Evolutionary conservation across 1,140 invertebrate genomes (phyloP).

Genomic region (Hylaeus volcanicus): DNA sequence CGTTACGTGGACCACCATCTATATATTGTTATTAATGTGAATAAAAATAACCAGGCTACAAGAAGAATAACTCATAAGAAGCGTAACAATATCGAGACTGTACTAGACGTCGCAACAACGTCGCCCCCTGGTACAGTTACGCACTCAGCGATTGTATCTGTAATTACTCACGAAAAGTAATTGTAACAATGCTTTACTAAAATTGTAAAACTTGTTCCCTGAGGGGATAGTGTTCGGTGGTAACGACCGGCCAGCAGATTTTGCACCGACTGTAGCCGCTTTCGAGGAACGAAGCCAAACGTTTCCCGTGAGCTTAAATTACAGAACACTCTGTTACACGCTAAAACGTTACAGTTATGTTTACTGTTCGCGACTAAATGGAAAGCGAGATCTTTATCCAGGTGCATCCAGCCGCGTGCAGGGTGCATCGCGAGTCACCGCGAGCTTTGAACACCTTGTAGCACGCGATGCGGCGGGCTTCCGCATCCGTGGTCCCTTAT

Average conservation of each 20-base stretch:
- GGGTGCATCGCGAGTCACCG: conserved; percentile 16
- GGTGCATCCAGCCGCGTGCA: conserved; percentile 23
- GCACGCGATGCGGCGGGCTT: background rate
- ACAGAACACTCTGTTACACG: conserved; percentile 4
- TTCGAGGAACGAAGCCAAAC: background rate
- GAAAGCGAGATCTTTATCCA: conserved; percentile 38
- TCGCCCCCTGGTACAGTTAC: too few relatives aligned
- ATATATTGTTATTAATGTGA: too few relatives aligned
- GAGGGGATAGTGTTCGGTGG: too few relatives aligned
- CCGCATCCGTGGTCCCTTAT: conserved; percentile 21
- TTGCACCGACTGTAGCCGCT: background rate
- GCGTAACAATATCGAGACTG: too few relatives aligned
- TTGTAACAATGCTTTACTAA: too few relatives aligned
- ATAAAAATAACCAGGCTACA: too few relatives aligned
- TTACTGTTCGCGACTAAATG: conserved; percentile 1
- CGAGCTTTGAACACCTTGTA: conserved; percentile 30
- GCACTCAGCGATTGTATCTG: too few relatives aligned
- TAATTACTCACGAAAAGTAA: too few relatives aligned
- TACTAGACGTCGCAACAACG: too few relatives aligned
- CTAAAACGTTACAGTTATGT: conserved; percentile 8
- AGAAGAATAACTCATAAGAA: too few relatives aligned
- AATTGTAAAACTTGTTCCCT: too few relatives aligned
- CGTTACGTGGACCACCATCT: too few relatives aligned
- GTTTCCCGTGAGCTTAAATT: background rate
- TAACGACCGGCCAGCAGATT: background rate